Conservation (phyloP, 2,113 vertebrate genomes). For the Colaptes auratus region DNA sequence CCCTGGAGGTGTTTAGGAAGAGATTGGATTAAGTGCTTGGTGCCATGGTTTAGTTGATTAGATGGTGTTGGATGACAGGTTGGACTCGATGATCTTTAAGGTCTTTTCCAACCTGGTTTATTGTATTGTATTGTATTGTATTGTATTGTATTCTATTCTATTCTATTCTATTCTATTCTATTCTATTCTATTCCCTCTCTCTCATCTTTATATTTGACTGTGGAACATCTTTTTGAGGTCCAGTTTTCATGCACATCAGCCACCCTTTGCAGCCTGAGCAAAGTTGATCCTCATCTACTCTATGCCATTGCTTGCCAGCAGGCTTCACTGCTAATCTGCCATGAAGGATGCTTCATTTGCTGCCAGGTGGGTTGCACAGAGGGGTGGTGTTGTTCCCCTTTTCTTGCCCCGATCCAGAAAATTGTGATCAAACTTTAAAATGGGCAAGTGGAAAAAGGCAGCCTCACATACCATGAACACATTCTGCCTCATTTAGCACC, state of each 20-base stretch:
- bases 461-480: neutral
- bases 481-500: conserved; percentile 67
- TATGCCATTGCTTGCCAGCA: neutral
- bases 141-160: too few species aligned
- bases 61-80: too few species aligned
- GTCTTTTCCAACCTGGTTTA: too few species aligned
- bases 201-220: fast-evolving
- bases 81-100: too few species aligned
- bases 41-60: too few species aligned
- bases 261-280: neutral
- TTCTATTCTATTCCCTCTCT: neutral
- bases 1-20: too few species aligned
- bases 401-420: conserved; percentile 47
- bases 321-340: neutral
- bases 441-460: conserved; percentile 13
- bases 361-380: conserved; percentile 33
- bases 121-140: too few species aligned
- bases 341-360: conserved; percentile 39
- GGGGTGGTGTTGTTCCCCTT: conserved; percentile 32
- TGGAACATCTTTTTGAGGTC: neutral
- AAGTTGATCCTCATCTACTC: conserved; percentile 7
- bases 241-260: neutral
- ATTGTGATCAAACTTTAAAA: conserved; percentile 38
- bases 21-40: too few species aligned
- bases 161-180: too few species aligned